Conservation (phyloP, 2,888 invertebrate species). For the Andrena trimmerana region DNA sequence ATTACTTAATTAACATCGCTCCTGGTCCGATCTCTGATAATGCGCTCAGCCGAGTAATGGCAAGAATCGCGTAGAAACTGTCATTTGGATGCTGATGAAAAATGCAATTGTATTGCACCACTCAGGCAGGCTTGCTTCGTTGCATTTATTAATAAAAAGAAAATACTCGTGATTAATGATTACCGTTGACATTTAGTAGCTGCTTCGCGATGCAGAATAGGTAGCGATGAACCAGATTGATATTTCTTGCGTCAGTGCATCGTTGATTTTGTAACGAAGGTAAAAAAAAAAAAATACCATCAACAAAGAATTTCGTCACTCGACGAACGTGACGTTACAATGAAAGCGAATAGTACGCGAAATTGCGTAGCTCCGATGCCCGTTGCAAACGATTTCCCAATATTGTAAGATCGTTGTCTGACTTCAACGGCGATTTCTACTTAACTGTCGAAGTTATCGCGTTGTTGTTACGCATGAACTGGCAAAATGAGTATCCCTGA, state of each 20-base stretch:
- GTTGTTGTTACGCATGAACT: neutral
- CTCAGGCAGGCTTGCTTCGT: neutral
- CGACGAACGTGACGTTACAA: neutral
- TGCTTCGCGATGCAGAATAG: constrained; percentile 11
- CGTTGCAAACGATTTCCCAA: constrained; percentile 3
- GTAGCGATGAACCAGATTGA: neutral
- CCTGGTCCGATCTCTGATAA: neutral
- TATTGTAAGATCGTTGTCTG: neutral
- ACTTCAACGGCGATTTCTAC: constrained; percentile 5
- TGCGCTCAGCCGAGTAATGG: neutral
- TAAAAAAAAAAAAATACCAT: neutral
- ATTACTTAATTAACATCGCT: neutral
- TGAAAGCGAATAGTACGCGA: neutral
- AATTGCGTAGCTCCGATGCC: neutral
- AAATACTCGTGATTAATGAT: neutral
- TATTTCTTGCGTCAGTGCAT: neutral
- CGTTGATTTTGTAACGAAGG: neutral
- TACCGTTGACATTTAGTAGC: neutral
- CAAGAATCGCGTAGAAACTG: neutral
- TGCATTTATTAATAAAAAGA: constrained; percentile 5
- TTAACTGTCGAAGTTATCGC: neutral
- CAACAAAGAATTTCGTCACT: too few species aligned
- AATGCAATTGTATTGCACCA: neutral
- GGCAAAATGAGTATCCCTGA: constrained; percentile 7
- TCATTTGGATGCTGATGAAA: constrained; percentile 10